Percentiles rank a stretch among this genome's conserved stretches.
Evolutionary conservation across 2,888 invertebrate species (phyloP).

Genomic region (Cybosia mesomella): DNA sequence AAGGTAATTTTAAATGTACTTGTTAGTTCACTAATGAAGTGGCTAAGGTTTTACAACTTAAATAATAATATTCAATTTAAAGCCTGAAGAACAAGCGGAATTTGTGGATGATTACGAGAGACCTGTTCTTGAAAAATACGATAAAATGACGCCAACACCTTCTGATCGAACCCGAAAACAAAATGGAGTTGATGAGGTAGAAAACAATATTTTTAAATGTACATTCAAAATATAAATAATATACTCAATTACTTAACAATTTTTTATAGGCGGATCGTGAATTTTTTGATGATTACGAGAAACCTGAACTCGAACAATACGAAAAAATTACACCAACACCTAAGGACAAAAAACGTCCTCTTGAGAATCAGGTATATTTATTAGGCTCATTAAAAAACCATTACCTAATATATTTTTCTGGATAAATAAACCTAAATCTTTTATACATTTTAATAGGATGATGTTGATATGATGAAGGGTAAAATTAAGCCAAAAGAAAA

Average conservation of each 20-base stretch:
- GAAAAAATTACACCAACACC: constrained; percentile 84
- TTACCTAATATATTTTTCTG: neutral
- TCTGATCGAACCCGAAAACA: constrained; percentile 78
- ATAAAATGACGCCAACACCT: constrained; percentile 84
- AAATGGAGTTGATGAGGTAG: constrained; percentile 80
- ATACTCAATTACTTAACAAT: constrained; percentile 19
- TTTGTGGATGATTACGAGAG: constrained; percentile 91
- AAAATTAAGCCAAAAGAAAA: constrained; percentile 82
- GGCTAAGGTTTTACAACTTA: neutral
- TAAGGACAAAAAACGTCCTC: constrained; percentile 77
- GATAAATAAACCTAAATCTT: neutral
- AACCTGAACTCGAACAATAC: constrained; percentile 90
- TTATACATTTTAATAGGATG: constrained; percentile 69
- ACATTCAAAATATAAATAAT: constrained; percentile 1
- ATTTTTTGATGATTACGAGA: constrained; percentile 90
- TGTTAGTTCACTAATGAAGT: neutral
- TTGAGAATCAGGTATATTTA: constrained; percentile 74
- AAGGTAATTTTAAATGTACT: constrained; percentile 66
- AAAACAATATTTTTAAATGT: neutral
- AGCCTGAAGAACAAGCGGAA: constrained; percentile 83
- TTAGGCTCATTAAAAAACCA: neutral
- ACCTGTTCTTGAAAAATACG: constrained; percentile 90
- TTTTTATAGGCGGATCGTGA: constrained; percentile 77
- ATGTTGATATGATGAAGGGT: constrained; percentile 79
- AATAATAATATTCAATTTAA: constrained; percentile 44